These are phyloP conservation scores for Eublepharis macularius DNA, from an alignment of 2,113 vertebrate species.

Conservation along the genomic window DNA sequence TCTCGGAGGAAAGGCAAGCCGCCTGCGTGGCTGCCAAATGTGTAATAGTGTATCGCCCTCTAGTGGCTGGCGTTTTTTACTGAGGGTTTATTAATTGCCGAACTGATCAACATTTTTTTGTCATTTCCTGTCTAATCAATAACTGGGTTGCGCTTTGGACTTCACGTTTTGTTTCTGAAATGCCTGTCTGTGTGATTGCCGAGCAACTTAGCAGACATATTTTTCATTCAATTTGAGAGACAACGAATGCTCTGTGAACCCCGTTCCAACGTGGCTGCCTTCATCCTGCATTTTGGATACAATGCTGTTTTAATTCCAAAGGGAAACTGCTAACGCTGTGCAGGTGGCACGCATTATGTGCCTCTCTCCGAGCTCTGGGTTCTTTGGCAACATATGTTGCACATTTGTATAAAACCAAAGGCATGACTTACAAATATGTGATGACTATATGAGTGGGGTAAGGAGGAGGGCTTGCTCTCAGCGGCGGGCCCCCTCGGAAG, in stretches of 20 bases:
- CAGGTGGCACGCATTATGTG: slow-evolving; percentile 15
- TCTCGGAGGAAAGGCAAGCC: slow-evolving; percentile 30
- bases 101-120: slow-evolving; percentile 9
- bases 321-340: neutral
- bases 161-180: slow-evolving; percentile 16
- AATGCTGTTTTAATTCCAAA: neutral
- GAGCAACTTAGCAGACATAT: neutral
- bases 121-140: slow-evolving; percentile 15
- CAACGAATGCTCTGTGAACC: slow-evolving; percentile 15
- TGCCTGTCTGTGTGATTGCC: neutral
- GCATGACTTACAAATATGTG: slow-evolving; percentile 25
- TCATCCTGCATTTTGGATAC: neutral
- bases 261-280: neutral
- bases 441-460: neutral
- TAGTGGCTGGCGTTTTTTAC: slow-evolving; percentile 30
- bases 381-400: slow-evolving; percentile 4
- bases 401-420: slow-evolving; percentile 38
- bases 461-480: neutral
- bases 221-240: neutral
- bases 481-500: neutral
- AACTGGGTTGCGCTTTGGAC: neutral
- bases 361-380: slow-evolving; percentile 1
- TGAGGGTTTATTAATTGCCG: neutral
- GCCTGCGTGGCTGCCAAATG: neutral
- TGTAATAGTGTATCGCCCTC: slow-evolving; percentile 59